These are phyloP conservation scores for Schlechtendalia chinensis DNA, from an alignment of 1,140 invertebrate genomes.

Conservation along the genomic window DNA sequence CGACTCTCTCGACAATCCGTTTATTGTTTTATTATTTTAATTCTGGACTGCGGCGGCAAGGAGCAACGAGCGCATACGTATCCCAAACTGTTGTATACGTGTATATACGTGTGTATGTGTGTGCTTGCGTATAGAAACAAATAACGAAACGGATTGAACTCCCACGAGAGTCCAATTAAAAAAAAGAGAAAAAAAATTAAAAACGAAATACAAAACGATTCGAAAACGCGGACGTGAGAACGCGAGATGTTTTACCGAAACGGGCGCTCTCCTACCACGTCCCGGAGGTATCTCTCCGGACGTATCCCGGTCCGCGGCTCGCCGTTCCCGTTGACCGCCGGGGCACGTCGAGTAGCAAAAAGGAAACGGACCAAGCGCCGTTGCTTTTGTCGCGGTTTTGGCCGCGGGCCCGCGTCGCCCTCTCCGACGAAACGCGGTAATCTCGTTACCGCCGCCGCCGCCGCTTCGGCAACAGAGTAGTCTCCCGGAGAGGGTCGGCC, in stretches of 20 bases:
- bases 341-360: no score
- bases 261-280: background rate
- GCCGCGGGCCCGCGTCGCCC: constrained; percentile 20
- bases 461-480: background rate
- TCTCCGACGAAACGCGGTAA: constrained; percentile 14
- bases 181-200: constrained; percentile 29
- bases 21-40: constrained; percentile 50
- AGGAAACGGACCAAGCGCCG: no score
- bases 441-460: constrained; percentile 27
- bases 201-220: constrained; percentile 41
- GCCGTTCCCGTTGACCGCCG: no score
- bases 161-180: constrained; percentile 48
- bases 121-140: constrained; percentile 14
- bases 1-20: constrained; percentile 40
- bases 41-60: constrained; percentile 1
- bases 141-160: constrained; percentile 47
- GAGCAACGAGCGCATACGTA: background rate
- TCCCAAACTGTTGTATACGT: no score
- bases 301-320: no score
- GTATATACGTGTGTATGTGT: no score
- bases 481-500: constrained; percentile 15
- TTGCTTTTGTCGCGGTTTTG: no score
- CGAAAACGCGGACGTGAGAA: constrained; percentile 39
- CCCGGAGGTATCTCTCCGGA: no score
- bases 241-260: background rate